Evolutionary conservation across 2,888 invertebrate species (phyloP).

Genomic region (Eristalis pertinax): DNA sequence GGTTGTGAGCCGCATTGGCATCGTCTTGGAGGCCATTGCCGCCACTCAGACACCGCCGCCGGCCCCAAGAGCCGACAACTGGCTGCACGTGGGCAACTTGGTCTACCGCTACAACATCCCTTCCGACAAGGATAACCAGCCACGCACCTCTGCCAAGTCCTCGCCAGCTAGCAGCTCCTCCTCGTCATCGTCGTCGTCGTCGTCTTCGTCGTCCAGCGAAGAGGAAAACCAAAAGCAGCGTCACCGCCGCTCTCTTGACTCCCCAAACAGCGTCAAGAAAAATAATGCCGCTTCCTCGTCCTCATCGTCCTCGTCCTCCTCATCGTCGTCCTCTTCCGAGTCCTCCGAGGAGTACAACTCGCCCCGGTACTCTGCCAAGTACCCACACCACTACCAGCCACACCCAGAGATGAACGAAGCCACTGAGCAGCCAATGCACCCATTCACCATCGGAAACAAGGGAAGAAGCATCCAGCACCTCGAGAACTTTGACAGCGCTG

Average conservation of each 20-base stretch:
- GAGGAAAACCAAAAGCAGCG: constrained; percentile 28
- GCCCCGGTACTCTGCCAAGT: constrained; percentile 21
- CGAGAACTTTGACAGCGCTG: constrained; percentile 75
- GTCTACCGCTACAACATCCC: constrained; percentile 83
- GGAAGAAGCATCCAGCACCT: constrained; percentile 81
- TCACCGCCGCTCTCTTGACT: constrained; percentile 24
- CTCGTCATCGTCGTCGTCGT: constrained; percentile 68
- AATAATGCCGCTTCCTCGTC: neutral
- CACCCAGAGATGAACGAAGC: constrained; percentile 79
- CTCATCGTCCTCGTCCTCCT: constrained; percentile 60
- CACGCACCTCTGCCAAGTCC: constrained; percentile 59
- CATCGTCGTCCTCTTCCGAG: constrained; percentile 58
- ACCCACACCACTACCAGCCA: constrained; percentile 74
- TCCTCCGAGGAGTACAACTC: constrained; percentile 66
- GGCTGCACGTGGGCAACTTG: constrained; percentile 82
- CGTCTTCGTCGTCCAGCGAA: constrained; percentile 66
- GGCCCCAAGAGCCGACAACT: neutral
- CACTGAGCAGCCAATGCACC: constrained; percentile 82
- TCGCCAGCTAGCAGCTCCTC: constrained; percentile 29
- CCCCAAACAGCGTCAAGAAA: constrained; percentile 32
- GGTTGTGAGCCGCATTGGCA: constrained; percentile 84
- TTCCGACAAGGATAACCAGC: constrained; percentile 76
- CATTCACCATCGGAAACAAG: constrained; percentile 82
- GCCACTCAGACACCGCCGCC: constrained; percentile 9
- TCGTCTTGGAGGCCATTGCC: constrained; percentile 81